These are phyloP conservation scores for Cygnus atratus DNA, from an alignment of 2,113 vertebrate species.

Conservation along the genomic window DNA sequence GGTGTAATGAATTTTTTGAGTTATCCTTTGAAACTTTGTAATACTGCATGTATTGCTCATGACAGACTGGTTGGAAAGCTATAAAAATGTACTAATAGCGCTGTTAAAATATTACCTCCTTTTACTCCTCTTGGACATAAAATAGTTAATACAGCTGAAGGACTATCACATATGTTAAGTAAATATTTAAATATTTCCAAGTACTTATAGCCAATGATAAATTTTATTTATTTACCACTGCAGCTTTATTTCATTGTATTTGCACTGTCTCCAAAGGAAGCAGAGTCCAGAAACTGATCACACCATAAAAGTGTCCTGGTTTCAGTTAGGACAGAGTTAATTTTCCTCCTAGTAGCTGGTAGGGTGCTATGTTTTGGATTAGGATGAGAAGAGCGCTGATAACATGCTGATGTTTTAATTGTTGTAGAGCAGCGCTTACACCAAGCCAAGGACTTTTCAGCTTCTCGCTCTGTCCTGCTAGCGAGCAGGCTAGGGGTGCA, in stretches of 20 bases:
- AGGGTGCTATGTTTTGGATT: too few relatives aligned
- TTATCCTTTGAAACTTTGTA: neutral
- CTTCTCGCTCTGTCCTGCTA: too few relatives aligned
- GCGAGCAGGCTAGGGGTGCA: too few relatives aligned
- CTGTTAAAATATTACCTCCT: neutral
- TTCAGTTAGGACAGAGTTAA: too few relatives aligned
- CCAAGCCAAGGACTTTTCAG: too few relatives aligned
- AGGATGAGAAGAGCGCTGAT: too few relatives aligned
- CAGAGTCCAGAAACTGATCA: neutral
- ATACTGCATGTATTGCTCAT: neutral
- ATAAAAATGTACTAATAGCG: neutral
- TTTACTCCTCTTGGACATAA: neutral
- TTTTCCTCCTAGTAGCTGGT: too few relatives aligned
- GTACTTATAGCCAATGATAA: neutral
- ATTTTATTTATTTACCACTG: neutral
- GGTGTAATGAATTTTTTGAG: neutral
- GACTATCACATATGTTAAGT: neutral
- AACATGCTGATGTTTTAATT: too few relatives aligned
- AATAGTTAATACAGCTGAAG: neutral
- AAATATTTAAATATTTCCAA: neutral
- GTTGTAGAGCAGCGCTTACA: too few relatives aligned
- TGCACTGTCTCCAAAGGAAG: neutral
- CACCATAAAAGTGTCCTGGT: neutral
- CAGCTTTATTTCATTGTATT: neutral
- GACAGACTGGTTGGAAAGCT: neutral